Evolutionary conservation across 2,797 vertebrate genomes (phyloP).

Genomic region (Anomalospiza imberbis): DNA sequence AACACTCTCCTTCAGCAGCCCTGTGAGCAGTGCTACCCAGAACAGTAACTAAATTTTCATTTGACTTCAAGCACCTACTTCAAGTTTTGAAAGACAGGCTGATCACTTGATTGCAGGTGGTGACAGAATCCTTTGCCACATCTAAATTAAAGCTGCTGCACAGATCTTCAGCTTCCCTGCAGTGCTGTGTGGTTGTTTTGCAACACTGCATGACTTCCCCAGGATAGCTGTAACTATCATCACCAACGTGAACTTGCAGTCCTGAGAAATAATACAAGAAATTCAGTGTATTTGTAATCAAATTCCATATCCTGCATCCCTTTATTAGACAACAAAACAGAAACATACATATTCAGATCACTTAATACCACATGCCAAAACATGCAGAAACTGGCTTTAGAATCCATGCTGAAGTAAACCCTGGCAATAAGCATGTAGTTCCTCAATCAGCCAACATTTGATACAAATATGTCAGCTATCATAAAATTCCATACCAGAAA

Average conservation of each 20-base stretch:
- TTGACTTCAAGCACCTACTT: not conserved
- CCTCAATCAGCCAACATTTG: not conserved
- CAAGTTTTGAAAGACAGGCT: not conserved
- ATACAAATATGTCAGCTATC: not conserved
- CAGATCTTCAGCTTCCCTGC: not conserved
- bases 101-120: not conserved
- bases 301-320: not conserved
- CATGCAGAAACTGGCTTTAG: not conserved
- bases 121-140: not conserved
- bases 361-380: not conserved
- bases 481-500: not conserved
- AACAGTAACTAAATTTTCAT: not conserved
- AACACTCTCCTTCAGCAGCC: not conserved
- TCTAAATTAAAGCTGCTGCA: not conserved
- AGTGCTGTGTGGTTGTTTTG: not conserved
- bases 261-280: not conserved
- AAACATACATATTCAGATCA: not conserved
- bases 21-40: rapidly evolving
- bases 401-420: not conserved
- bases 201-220: not conserved
- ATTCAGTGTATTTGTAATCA: not conserved
- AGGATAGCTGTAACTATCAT: not conserved
- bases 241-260: not conserved
- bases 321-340: not conserved
- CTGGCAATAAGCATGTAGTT: not conserved